Evolutionary conservation across 2,113 vertebrate genomes (phyloP).

Genomic region (Sprattus sprattus): DNA sequence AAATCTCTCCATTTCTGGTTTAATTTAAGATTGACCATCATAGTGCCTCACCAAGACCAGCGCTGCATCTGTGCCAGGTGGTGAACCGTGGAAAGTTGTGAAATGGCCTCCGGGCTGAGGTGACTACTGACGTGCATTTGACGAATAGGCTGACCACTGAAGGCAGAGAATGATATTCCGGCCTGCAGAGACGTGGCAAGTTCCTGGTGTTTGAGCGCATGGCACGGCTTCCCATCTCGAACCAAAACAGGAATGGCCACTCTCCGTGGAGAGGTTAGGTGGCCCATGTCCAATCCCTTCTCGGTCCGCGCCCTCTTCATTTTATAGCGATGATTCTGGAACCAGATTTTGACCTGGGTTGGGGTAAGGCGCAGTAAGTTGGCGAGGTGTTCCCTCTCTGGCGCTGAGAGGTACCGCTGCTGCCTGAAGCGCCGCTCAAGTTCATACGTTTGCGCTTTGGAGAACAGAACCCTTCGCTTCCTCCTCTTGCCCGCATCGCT

Average conservation of each 20-base stretch:
- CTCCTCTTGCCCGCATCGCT: constrained; percentile 78
- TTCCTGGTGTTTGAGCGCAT: constrained; percentile 80
- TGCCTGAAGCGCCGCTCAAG: constrained; percentile 77
- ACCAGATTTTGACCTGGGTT: constrained; percentile 83
- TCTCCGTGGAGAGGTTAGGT: constrained; percentile 79
- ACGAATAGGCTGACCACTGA: constrained; percentile 80
- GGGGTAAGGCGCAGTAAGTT: constrained; percentile 76
- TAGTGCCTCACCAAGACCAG: constrained; percentile 81
- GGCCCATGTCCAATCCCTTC: constrained; percentile 84
- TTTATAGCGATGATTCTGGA: constrained; percentile 82
- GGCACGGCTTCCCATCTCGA: constrained; percentile 84
- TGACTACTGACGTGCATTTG: constrained; percentile 82
- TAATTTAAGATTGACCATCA: not conserved
- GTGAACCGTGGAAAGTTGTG: constrained; percentile 78
- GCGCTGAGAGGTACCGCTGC: constrained; percentile 77
- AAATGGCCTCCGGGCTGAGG: constrained; percentile 76
- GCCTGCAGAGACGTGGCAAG: constrained; percentile 80
- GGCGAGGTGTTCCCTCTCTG: constrained; percentile 77
- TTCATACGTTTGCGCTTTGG: constrained; percentile 80
- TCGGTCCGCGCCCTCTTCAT: constrained; percentile 81
- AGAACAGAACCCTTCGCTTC: constrained; percentile 77
- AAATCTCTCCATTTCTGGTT: not conserved
- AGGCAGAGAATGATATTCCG: constrained; percentile 80
- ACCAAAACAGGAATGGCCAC: constrained; percentile 83
- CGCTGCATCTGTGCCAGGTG: constrained; percentile 84